phyloP scores from a whole-genome alignment of 2,113 vertebrate genomes.

The Prunella fulvescens region DNA sequence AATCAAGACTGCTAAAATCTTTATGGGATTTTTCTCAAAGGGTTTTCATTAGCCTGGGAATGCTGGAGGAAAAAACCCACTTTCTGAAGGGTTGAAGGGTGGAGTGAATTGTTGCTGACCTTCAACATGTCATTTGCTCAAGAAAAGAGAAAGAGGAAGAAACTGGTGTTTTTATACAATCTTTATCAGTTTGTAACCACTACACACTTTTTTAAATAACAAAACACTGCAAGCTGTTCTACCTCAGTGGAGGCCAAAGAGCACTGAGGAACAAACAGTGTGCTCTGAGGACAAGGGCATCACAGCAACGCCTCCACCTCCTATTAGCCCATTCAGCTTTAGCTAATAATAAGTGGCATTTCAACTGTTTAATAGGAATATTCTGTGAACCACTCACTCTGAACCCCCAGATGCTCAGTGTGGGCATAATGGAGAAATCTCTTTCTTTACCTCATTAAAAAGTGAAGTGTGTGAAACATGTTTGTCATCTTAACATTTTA shows the following conservation, averaged over 20 bases:
- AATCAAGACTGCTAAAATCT: not conserved
- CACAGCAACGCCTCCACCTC: not conserved
- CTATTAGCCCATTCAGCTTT: not conserved
- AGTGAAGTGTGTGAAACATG: not conserved
- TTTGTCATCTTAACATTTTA: not conserved
- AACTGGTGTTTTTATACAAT: rapidly evolving
- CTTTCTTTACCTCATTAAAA: slow-evolving; percentile 1
- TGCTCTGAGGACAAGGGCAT: not conserved
- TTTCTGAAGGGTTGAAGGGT: not conserved
- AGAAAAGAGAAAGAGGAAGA: not conserved
- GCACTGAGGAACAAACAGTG: not conserved
- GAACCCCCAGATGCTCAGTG: not conserved
- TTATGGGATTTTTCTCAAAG: not conserved
- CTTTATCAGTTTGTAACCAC: not conserved
- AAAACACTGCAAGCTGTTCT: not conserved
- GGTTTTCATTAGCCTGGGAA: not conserved
- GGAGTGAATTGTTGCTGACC: not conserved
- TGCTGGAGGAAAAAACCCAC: rapidly evolving
- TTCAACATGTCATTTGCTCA: not conserved
- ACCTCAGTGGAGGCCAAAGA: not conserved
- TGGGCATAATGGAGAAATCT: not conserved
- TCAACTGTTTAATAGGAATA: not conserved
- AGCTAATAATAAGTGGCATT: not conserved
- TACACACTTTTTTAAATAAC: not conserved
- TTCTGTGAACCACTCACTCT: not conserved